phyloP scores from a whole-genome alignment of 2,888 invertebrate species.

The Drosophila putrida region DNA sequence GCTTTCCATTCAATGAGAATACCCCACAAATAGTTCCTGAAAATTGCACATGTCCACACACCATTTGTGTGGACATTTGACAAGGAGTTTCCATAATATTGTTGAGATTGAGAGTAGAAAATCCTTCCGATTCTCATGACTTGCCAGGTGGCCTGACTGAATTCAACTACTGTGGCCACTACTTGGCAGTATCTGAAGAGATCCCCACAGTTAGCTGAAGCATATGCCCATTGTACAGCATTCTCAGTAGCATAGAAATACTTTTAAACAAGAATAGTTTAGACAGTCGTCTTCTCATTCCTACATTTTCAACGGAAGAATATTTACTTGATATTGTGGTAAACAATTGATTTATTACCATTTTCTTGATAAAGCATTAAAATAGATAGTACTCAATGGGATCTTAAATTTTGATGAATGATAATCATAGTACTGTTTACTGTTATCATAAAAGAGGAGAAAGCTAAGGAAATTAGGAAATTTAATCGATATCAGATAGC shows the following conservation, averaged over 20 bases:
- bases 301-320: background rate
- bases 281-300: background rate
- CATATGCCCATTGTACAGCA: slow-evolving; percentile 16
- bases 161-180: slow-evolving; percentile 64
- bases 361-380: too few relatives aligned
- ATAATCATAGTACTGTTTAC: too few relatives aligned
- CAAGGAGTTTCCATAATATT: slow-evolving; percentile 32
- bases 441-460: too few relatives aligned
- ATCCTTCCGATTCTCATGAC: slow-evolving; percentile 50
- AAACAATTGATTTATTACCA: too few relatives aligned
- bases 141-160: slow-evolving; percentile 64
- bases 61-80: slow-evolving; percentile 44
- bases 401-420: too few relatives aligned
- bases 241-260: background rate
- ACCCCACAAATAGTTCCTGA: slow-evolving; percentile 75
- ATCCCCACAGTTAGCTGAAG: slow-evolving; percentile 12
- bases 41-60: slow-evolving; percentile 77
- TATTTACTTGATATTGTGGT: background rate
- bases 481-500: too few relatives aligned
- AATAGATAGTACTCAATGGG: too few relatives aligned
- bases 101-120: slow-evolving; percentile 5
- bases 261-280: background rate
- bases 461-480: too few relatives aligned
- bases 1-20: slow-evolving; percentile 60
- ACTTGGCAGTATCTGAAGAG: slow-evolving; percentile 37